Conservation (phyloP, 2,797 vertebrate species). For the Myotis myotis region DNA sequence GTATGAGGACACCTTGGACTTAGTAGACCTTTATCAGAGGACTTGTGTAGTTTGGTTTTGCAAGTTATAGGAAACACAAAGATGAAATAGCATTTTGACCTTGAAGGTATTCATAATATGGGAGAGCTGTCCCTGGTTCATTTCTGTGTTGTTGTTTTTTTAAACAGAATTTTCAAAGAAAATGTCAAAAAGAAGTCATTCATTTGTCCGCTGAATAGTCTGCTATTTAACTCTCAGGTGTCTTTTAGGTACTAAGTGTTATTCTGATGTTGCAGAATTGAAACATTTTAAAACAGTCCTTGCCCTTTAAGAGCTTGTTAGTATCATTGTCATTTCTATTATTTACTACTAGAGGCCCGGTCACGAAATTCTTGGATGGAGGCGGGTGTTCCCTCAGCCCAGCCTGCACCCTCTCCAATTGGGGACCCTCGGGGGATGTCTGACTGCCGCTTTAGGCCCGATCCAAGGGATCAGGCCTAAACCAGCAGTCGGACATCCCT, state of each 20-base stretch:
- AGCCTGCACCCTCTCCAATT: no score
- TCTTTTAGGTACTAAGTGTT: background rate
- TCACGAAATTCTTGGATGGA: no score
- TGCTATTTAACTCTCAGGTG: background rate
- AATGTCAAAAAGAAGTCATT: background rate
- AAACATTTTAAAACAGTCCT: no score
- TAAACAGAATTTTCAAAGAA: background rate
- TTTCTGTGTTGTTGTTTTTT: no score
- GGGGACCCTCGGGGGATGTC: no score
- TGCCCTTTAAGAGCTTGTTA: no score
- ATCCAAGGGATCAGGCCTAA: no score
- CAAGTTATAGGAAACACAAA: background rate
- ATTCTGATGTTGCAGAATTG: background rate
- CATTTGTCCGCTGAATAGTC: background rate
- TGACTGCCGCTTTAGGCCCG: no score
- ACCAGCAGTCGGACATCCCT: no score
- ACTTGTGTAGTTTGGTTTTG: background rate
- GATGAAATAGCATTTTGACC: background rate
- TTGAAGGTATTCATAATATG: background rate
- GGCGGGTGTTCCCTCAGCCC: no score
- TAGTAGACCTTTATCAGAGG: background rate
- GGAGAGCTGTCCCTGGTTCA: background rate
- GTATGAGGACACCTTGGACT: background rate
- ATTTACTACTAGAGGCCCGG: no score
- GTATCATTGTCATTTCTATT: no score